These are phyloP conservation scores for Peucedramus taeniatus DNA, from an alignment of 2,113 vertebrate species.

Conservation along the genomic window DNA sequence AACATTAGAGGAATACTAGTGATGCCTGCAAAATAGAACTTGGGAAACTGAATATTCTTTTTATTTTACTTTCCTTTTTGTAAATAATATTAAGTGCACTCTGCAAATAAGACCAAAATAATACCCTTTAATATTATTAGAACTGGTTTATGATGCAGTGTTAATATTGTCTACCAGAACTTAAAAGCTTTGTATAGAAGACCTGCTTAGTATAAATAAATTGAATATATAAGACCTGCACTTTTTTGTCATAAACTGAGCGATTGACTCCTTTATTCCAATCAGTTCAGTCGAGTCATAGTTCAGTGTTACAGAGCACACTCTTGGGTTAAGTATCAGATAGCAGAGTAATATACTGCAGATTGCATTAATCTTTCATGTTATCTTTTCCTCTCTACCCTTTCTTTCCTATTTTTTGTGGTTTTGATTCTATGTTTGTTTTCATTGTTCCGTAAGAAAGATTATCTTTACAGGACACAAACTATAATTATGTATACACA, in stretches of 20 bases:
- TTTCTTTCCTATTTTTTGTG: background rate
- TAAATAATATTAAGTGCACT: background rate
- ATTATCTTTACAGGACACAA: conserved; percentile 15
- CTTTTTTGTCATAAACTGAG: background rate
- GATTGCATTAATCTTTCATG: conserved; percentile 17
- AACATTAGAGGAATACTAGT: background rate
- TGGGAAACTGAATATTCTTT: background rate
- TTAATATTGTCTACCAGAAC: background rate
- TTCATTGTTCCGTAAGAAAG: conserved; percentile 20
- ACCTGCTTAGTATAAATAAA: background rate
- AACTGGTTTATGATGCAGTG: background rate
- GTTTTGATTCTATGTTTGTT: conserved; percentile 5
- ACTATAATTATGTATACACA: background rate
- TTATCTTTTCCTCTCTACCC: conserved; percentile 5
- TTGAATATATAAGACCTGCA: background rate
- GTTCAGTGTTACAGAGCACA: background rate
- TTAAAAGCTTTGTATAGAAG: background rate
- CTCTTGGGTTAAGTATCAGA: background rate
- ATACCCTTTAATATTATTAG: background rate
- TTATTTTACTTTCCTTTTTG: background rate
- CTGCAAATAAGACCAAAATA: background rate
- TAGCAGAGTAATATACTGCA: conserved; percentile 4
- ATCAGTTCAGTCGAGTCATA: background rate
- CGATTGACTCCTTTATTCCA: background rate
- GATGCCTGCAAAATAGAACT: background rate